Conservation (phyloP, 1,140 invertebrate species). For the Drosophila micromelanica region DNA sequence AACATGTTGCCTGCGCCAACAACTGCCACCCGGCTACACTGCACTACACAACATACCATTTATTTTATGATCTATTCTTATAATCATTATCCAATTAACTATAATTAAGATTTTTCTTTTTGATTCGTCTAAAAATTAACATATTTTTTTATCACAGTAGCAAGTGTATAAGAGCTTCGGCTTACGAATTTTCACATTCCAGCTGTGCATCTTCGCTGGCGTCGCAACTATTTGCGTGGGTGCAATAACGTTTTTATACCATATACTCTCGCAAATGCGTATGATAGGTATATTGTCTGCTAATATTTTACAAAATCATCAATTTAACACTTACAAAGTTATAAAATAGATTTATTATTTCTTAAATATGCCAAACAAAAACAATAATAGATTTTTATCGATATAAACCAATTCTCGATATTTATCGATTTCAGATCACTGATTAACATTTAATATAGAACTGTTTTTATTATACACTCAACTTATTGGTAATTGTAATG, state of each 20-base stretch:
- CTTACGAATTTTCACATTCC: neutral
- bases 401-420: no score
- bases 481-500: no score
- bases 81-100: no score
- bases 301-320: no score
- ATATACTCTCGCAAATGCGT: neutral
- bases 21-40: neutral
- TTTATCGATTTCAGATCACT: no score
- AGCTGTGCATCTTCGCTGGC: neutral
- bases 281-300: neutral
- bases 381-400: no score
- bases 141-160: neutral
- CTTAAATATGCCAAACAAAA: no score
- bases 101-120: neutral
- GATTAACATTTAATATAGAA: no score
- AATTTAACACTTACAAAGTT: no score
- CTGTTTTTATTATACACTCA: no score
- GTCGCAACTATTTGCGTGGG: constrained; percentile 21
- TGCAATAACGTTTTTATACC: constrained; percentile 18
- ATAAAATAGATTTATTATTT: no score
- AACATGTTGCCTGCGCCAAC: neutral
- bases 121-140: neutral
- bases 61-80: no score
- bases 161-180: constrained; percentile 1
- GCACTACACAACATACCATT: neutral